Base-by-base conservation (phyloP, 35 echinoderm and acorn worm genomes). In the Amphiura filiformis region DNA sequence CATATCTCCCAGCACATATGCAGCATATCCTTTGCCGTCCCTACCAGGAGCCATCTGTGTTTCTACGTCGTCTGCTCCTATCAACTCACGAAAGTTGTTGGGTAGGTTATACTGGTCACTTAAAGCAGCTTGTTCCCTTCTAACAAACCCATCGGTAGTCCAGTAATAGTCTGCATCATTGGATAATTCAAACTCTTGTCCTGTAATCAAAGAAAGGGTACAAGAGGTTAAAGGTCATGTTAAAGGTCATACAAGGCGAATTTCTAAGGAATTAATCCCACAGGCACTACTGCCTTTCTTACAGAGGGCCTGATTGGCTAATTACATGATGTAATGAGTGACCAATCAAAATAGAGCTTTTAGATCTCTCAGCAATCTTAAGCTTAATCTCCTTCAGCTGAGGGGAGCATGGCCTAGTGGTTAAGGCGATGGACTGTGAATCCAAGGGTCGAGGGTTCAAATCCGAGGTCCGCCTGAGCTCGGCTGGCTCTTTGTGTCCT, bases 161-260 rank as follows among this genome's bases (percentile, higher is more conserved):
- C 95, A 97, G 78, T 91, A 97, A 65, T 97, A 76, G 36, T 90
- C 85, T 31, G 95, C 88, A 36, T 82, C 77, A 31, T 76, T 81
- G n/a, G 89, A 47, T 56, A 95, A 64, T 33, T 87, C 86, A 14
- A 70, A 65, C 39, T 95, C 93, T 20, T 82, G 85, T 7, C 78
- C 93, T 95, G 82, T 65, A n/a, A n/a, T n/a, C n/a, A n/a, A n/a
- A n/a, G n/a, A n/a, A 41, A 20, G 32, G 17, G 75, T 11, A 42
- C 22, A 56, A 80, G 32, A 84, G 76, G 47, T 9, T 17, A 15
- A 13, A 22, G 3, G 39, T n/a, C n/a, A n/a, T n/a, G n/a, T n/a
- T n/a, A n/a, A n/a, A n/a, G n/a, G n/a, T n/a, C n/a, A 12, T 1
- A 20, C 0, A 56, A 84, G 4, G 20, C n/a, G 40, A 23, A 1